Evolutionary conservation across 2,113 vertebrate genomes (phyloP), one percentile per base, ranked within the genome.

Genomic region (Danio rerio): DNA sequence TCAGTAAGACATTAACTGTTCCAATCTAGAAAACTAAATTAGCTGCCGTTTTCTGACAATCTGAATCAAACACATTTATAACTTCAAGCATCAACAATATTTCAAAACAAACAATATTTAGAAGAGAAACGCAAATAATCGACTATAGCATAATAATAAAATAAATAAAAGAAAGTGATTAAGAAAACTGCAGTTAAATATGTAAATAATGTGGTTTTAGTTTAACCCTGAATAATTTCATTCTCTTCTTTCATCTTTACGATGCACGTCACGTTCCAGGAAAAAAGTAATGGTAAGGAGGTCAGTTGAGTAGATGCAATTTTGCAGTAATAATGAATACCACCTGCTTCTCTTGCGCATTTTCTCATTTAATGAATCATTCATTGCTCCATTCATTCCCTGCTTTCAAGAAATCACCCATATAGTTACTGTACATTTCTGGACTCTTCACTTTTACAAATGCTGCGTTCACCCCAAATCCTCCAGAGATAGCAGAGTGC

Each of bases 401-500:
- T 16, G 43, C 47, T 73, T 55, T 56, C 16, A 59, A 69, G 73
- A 83, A 68, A 69, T 40, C 2, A 0, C 5, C 49, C 45, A 56
- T 52, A 11, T 7, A 52, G 49, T 52, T 52, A 9, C 11, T 52
- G 49, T 70, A 18, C 20, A 12, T 72, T 73, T 65, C 47, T 52
- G 47, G 72, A 40, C 73, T 65, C 31, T 69, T 50, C 15, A 58
- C 47, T 18, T 70, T 68, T 58, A 45, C 53, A 61, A 73, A 55
- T 18, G 45, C 18, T 59, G 18, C 77, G 20, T 15, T 50, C 7
- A 10, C 65, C 31, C 15, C 56, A 9, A 53, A 63, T 47, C 62
- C 83, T 78, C 82, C 50, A 11, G 53, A 52, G 80, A 45, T 59
- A 72, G 21, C 18, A 69, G 83, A 85, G 73, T 76, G 86, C 80